A percentile compares a stretch with the other conserved stretches of the same genome.
These are phyloP conservation scores for Lutjanus erythropterus DNA, from an alignment of 2,113 vertebrate species.

Conservation along the genomic window DNA sequence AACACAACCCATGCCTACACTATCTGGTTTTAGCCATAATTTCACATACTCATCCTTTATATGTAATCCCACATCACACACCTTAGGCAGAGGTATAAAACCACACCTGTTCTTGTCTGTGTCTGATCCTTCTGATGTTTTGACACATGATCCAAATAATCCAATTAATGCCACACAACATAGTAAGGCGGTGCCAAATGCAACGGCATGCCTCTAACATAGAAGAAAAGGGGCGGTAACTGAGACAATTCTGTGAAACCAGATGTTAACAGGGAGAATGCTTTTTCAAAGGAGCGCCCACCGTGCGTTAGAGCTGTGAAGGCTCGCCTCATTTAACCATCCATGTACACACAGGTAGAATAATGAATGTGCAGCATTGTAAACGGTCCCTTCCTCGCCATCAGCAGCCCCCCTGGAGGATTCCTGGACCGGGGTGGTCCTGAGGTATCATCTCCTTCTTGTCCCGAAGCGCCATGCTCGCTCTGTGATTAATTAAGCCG, in stretches of 20 bases:
- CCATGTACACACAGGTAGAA: slow-evolving; percentile 9
- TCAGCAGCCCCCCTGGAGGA: slow-evolving; percentile 14
- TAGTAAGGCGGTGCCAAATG: not conserved
- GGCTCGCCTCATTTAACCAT: slow-evolving; percentile 3
- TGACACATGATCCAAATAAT: slow-evolving; percentile 20
- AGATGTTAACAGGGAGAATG: slow-evolving; percentile 32
- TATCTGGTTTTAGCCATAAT: not conserved
- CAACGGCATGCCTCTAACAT: slow-evolving; percentile 2
- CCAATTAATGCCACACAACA: not conserved
- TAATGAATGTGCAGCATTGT: slow-evolving; percentile 42
- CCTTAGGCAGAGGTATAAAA: not conserved
- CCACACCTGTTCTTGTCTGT: not conserved
- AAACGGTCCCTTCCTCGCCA: slow-evolving; percentile 11
- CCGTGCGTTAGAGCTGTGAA: not conserved
- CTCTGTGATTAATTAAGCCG: slow-evolving; percentile 55
- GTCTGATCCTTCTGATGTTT: slow-evolving; percentile 6
- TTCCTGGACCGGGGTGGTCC: slow-evolving; percentile 55
- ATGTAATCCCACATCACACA: slow-evolving; percentile 28
- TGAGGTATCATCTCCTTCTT: slow-evolving; percentile 29
- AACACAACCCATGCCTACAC: not conserved
- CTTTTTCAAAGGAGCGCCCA: slow-evolving; percentile 34
- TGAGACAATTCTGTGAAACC: slow-evolving; percentile 33
- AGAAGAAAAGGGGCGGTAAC: slow-evolving; percentile 20
- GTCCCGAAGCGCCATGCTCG: slow-evolving; percentile 28
- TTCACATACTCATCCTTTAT: not conserved